Evolutionary conservation across 2,797 vertebrate species (phyloP), one percentile per base, ranked within the genome.

Genomic region (Cynopterus sphinx): DNA sequence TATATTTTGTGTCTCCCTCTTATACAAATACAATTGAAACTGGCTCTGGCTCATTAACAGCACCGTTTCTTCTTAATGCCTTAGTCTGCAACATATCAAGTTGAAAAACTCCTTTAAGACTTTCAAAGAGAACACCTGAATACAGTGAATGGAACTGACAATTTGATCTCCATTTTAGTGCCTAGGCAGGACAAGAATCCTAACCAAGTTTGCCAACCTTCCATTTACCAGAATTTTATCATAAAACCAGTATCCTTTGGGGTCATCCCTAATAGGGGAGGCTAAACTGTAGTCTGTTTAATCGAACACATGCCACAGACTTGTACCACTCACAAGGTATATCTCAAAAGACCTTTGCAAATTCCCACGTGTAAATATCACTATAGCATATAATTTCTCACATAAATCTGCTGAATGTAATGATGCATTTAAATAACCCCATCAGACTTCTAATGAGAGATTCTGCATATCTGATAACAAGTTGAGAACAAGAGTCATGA

Each of bases 321-420:
- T 86, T 86, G n/a, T 46, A 73, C 41, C 55, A 82, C 53, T 65
- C 85, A 87, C 91, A 73, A 91, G 51, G 17, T 67, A 79, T 67
- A 90, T 92, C 31, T 91, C 67, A 96, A 96, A 96, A 95, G 79
- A 97, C 41, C 75, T 96, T 95, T 96, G 70, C 79, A 91, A 97
- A 95, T 83, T 89, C 83, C 81, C 87, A 79, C 53, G 70, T 5
- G 3, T 90, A 95, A 95, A 94, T 96, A 96, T 94, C 94, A 96
- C 77, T 51, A 91, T 53, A 81, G 57, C 33, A 87, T 91, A 89
- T 87, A 94, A 94, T 78, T 95, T 91, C 57, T 90, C 93, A 88
- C 68, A 79, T 94, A 92, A 91, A 86, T 79, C 82, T 84, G 63
- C 70, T 83, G 70, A 94, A 83, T 88, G 81, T 86, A 88, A 83